phyloP scores from a whole-genome alignment of 2,888 invertebrate genomes.

The Xanthorhoe designata region DNA sequence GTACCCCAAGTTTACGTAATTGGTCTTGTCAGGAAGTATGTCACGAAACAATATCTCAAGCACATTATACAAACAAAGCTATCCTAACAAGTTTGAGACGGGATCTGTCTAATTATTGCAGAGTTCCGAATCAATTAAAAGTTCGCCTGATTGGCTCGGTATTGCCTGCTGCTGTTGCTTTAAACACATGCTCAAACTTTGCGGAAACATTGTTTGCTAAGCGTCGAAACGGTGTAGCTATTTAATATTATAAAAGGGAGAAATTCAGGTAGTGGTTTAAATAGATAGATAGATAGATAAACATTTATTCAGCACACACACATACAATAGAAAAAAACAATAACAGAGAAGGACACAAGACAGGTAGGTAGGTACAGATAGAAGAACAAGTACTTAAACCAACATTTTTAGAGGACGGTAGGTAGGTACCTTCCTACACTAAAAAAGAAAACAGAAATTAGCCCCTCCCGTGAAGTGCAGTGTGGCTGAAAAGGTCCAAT shows the following conservation, averaged over 20 bases:
- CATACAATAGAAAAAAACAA: no score
- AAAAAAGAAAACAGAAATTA: no score
- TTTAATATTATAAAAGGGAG: background rate
- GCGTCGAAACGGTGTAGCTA: background rate
- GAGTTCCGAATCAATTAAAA: conserved; percentile 28
- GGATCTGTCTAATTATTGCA: conserved; percentile 18
- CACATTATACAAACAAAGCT: conserved; percentile 22
- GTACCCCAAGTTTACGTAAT: conserved; percentile 5
- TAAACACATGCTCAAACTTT: conserved; percentile 7
- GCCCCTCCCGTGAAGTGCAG: no score
- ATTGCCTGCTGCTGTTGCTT: conserved; percentile 7
- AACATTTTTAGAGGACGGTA: no score
- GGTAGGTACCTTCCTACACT: no score
- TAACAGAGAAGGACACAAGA: no score
- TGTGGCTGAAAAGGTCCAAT: no score
- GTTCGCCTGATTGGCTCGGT: conserved; percentile 20
- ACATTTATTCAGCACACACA: no score
- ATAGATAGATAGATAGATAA: no score
- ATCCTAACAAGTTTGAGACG: conserved; percentile 6
- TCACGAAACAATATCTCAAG: conserved; percentile 2
- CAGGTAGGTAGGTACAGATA: no score
- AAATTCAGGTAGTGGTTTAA: no score
- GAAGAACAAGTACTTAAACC: no score
- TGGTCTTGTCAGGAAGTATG: conserved; percentile 4
- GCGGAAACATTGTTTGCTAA: background rate